Conservation (phyloP, 1,140 invertebrate species). For the Pseudachorutes palmiensis region DNA sequence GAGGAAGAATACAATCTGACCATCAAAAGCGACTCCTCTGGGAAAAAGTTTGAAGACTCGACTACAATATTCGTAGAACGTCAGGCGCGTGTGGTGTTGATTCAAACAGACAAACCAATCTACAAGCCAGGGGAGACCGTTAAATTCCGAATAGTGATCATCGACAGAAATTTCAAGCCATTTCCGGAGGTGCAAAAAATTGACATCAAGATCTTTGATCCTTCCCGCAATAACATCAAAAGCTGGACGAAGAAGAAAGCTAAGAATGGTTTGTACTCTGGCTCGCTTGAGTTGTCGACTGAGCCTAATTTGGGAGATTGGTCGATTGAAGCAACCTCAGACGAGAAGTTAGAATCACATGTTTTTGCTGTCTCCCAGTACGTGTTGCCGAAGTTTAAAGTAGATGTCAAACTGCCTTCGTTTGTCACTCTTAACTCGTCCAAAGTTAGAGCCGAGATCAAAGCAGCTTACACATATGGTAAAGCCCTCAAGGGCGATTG, state of each 20-base stretch:
- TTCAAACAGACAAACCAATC: conserved; percentile 87
- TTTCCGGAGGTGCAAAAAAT: conserved; percentile 39
- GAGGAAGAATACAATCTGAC: conserved; percentile 1
- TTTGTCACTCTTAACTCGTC: conserved; percentile 71
- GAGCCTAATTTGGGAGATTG: conserved; percentile 12
- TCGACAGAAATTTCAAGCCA: conserved; percentile 66
- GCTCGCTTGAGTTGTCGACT: not conserved
- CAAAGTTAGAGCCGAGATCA: conserved; percentile 54
- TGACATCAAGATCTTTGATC: not conserved
- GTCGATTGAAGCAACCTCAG: conserved; percentile 1
- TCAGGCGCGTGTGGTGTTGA: conserved; percentile 58
- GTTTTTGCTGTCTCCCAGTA: conserved; percentile 82
- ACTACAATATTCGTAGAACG: not conserved
- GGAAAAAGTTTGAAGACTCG: conserved; percentile 3
- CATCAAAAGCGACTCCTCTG: not conserved
- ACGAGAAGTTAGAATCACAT: conserved; percentile 37
- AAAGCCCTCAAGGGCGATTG: conserved; percentile 9
- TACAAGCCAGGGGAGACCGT: conserved; percentile 81
- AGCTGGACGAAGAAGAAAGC: not conserved
- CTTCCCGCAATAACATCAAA: conserved; percentile 2
- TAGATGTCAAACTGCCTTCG: conserved; percentile 66
- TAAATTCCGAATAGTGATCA: conserved; percentile 70
- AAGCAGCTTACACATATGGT: conserved; percentile 12
- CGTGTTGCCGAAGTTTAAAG: conserved; percentile 82
- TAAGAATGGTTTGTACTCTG: not conserved